These are phyloP conservation scores for Cordilura impudica DNA, from an alignment of 2,888 invertebrate genomes.

Conservation along the genomic window DNA sequence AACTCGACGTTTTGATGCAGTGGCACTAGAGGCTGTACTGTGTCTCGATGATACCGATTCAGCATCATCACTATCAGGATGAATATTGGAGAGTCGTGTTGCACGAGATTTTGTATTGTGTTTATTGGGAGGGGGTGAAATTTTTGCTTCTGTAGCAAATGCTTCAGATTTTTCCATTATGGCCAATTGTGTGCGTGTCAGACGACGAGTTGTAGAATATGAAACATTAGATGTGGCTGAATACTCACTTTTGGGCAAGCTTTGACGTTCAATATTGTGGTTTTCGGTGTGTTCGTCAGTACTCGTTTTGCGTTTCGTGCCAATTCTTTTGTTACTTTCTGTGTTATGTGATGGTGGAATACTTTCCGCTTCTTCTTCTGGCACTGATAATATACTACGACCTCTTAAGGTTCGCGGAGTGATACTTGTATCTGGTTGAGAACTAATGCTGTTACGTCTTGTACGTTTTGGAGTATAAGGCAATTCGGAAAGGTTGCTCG, in stretches of 20 bases:
- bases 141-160: conserved; percentile 19
- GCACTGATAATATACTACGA: conserved; percentile 52
- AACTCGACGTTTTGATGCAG: conserved; percentile 52
- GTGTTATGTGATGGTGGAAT: conserved; percentile 48
- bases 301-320: conserved; percentile 40
- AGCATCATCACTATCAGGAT: conserved; percentile 67
- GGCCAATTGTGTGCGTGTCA: conserved; percentile 70
- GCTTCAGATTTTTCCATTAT: conserved; percentile 67
- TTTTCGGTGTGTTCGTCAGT: conserved; percentile 11
- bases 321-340: conserved; percentile 36
- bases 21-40: conserved; percentile 63
- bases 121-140: conserved; percentile 45
- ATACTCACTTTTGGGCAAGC: conserved; percentile 48
- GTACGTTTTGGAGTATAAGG: conserved; percentile 62
- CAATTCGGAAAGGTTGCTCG: conserved; percentile 63
- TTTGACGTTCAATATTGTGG: conserved; percentile 1
- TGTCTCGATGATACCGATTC: conserved; percentile 68
- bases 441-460: conserved; percentile 59
- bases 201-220: conserved; percentile 65
- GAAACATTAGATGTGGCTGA: conserved; percentile 1
- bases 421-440: conserved; percentile 47
- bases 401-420: conserved; percentile 58
- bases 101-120: conserved; percentile 58
- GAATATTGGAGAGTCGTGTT: conserved; percentile 47
- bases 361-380: conserved; percentile 43